These are phyloP conservation scores for Enchytraeus crypticus DNA, from an alignment of 2,888 invertebrate species.

Conservation along the genomic window DNA sequence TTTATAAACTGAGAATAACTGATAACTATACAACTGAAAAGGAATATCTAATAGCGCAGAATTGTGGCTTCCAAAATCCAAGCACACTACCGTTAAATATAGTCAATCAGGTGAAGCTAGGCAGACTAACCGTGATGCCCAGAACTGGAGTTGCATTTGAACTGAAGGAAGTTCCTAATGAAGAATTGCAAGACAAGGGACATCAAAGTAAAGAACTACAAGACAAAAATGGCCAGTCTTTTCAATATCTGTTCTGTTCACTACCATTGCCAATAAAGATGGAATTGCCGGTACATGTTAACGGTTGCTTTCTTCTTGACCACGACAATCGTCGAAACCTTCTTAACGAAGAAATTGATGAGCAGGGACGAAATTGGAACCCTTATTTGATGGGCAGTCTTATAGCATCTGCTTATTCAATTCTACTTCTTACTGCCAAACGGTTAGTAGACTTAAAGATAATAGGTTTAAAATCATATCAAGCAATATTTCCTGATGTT, in stretches of 20 bases:
- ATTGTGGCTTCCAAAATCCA: constrained; percentile 29
- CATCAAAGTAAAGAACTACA: too few species aligned
- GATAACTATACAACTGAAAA: constrained; percentile 25
- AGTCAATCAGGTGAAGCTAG: constrained; percentile 21
- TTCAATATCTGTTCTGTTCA: too few species aligned
- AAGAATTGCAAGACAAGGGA: too few species aligned
- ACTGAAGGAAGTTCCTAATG: too few species aligned
- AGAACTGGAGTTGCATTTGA: constrained; percentile 26
- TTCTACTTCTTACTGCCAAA: constrained; percentile 4
- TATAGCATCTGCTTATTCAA: constrained; percentile 32
- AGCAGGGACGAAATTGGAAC: constrained; percentile 36
- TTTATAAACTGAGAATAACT: constrained; percentile 20
- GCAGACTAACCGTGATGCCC: constrained; percentile 27
- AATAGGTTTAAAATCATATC: background rate
- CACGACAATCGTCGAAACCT: constrained; percentile 33
- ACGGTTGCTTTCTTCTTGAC: constrained; percentile 39
- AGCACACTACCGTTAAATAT: constrained; percentile 20
- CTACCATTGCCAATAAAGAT: constrained; percentile 28
- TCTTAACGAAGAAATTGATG: constrained; percentile 23
- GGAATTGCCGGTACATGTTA: constrained; percentile 37
- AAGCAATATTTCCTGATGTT: background rate
- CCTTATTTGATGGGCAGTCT: constrained; percentile 27
- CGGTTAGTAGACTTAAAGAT: background rate
- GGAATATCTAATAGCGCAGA: constrained; percentile 31
- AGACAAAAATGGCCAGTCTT: too few species aligned